phyloP scores from a whole-genome alignment of 2,113 vertebrate species.

The Steatornis caripensis region DNA sequence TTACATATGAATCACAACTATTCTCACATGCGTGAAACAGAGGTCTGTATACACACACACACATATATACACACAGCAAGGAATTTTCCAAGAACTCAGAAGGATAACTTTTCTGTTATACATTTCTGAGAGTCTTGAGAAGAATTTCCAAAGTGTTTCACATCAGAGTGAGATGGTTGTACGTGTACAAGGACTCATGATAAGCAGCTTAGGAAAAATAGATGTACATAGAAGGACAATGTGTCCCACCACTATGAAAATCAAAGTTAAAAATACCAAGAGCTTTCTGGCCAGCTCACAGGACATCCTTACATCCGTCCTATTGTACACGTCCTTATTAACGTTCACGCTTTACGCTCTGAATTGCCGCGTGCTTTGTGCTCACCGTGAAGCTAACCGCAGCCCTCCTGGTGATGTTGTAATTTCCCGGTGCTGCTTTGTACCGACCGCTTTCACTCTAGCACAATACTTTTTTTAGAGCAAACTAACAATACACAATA shows the following conservation, averaged over 20 bases:
- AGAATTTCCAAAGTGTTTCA: not conserved
- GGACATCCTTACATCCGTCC: not conserved
- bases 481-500: not conserved
- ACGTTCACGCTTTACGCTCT: not conserved
- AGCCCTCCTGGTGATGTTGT: not conserved
- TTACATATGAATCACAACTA: not conserved
- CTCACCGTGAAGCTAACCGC: not conserved
- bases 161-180: not conserved
- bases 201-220: not conserved
- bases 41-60: not conserved
- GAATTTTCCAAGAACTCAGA: not conserved
- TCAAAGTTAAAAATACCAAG: not conserved
- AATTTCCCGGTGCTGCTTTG: not conserved
- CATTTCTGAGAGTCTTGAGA: not conserved
- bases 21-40: not conserved
- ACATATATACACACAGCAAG: not conserved
- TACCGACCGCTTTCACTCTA: not conserved
- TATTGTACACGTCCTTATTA: not conserved
- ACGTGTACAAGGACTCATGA: fast-evolving
- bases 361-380: fast-evolving
- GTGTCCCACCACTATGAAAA: not conserved
- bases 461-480: not conserved
- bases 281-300: not conserved
- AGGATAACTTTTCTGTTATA: not conserved
- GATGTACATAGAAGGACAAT: not conserved